phyloP scores from a whole-genome alignment of 2,113 vertebrate species.

The Cinclus cinclus region DNA sequence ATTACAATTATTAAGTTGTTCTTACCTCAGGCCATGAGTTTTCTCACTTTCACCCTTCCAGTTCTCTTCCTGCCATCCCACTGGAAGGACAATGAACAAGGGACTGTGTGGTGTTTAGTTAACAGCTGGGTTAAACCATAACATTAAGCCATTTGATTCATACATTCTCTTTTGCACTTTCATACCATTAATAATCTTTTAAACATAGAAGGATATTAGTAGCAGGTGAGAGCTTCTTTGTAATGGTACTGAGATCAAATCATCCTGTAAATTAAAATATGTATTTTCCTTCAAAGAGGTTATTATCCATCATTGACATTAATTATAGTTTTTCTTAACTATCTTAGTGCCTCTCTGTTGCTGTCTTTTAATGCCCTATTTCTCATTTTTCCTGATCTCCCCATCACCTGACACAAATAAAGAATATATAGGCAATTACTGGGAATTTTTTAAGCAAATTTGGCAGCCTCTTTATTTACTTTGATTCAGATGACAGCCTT shows the following conservation, averaged over 20 bases:
- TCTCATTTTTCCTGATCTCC: slow-evolving; percentile 4
- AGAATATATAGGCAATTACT: not conserved
- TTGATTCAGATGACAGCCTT: slow-evolving; percentile 5
- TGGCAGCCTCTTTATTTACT: slow-evolving; percentile 35
- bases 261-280: slow-evolving; percentile 3
- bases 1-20: not conserved
- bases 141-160: not conserved
- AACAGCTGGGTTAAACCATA: not conserved
- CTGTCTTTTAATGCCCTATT: not conserved
- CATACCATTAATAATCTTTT: not conserved
- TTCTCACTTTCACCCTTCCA: not conserved
- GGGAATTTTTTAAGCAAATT: slow-evolving; percentile 16
- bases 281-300: slow-evolving; percentile 15
- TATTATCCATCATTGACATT: slow-evolving; percentile 14
- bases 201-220: not conserved
- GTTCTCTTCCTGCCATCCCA: not conserved
- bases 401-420: not conserved
- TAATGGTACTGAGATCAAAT: not conserved
- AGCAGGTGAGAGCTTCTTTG: slow-evolving; percentile 3
- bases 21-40: not conserved
- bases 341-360: not conserved
- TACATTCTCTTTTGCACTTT: not conserved
- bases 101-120: not conserved
- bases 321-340: slow-evolving; percentile 27
- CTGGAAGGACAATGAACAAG: not conserved